Conservation (phyloP, 1,140 invertebrate species). For the Meloidogyne exigua region DNA sequence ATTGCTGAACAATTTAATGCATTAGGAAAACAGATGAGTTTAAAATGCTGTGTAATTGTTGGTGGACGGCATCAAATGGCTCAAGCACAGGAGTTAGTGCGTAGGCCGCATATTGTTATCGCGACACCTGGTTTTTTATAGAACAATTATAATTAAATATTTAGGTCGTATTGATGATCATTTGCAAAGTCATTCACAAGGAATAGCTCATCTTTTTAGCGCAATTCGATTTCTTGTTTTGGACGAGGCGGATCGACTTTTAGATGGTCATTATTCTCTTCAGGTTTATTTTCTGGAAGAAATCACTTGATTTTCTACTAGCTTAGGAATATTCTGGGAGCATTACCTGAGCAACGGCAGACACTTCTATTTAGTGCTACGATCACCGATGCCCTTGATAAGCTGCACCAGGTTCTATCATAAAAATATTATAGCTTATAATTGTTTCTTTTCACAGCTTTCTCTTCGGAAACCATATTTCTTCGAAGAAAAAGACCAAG, state of each 20-base stretch:
- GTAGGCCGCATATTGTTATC: constrained; percentile 71
- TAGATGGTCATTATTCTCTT: constrained; percentile 61
- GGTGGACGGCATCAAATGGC: constrained; percentile 42
- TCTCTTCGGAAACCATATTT: constrained; percentile 67
- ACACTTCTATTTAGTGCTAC: constrained; percentile 96
- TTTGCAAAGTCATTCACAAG: constrained; percentile 41
- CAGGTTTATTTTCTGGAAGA: constrained; percentile 19
- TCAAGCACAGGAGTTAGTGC: constrained; percentile 34
- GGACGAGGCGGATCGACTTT: constrained; percentile 57
- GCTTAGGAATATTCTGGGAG: constrained; percentile 81
- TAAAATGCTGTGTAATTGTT: constrained; percentile 39
- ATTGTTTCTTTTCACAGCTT: constrained; percentile 44
- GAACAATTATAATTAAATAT: neutral
- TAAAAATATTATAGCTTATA: neutral
- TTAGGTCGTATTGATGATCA: constrained; percentile 75
- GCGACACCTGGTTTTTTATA: constrained; percentile 75
- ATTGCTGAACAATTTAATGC: constrained; percentile 62
- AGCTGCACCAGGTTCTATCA: constrained; percentile 40
- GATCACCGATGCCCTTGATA: constrained; percentile 44
- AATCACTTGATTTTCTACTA: constrained; percentile 67
- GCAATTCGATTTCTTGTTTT: constrained; percentile 55
- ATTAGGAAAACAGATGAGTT: constrained; percentile 54
- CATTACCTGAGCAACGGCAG: constrained; percentile 81
- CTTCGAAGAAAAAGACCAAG: constrained; percentile 68
- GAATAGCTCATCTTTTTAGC: constrained; percentile 32